Evolutionary conservation across 2,888 invertebrate species (phyloP), one percentile per base, ranked within the genome.

Genomic region (Platycheirus rosarum): DNA sequence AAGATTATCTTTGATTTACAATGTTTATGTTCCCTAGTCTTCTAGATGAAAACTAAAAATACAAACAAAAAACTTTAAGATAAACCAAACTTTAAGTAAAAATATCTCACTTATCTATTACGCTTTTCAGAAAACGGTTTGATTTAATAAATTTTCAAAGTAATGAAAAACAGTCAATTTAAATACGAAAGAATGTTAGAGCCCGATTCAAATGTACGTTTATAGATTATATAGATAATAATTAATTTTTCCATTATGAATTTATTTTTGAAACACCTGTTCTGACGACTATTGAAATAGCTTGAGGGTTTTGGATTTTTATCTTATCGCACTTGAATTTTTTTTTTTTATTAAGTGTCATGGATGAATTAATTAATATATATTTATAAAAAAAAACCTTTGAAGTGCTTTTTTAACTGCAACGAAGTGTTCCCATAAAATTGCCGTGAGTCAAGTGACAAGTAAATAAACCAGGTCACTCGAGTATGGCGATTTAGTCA

Each of bases 111-210:
- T 53, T 7, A 20, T n/a, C 14, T 11, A 13, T 44, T 14, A 26
- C 13, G 16, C 37, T 18, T 18, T 8, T 9, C 11, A 23, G 2
- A 40, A 23, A 2, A 18, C 46, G 46, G 46, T 14, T 46, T 18
- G 2, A 11, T 44, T 46, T n/a, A 11, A 35, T 11, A 14, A 14
- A 35, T 35, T 42, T 32, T 11, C n/a, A 32, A 16, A 14, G 46
- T 44, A 20, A 55, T 55, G 35, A 37, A 20, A 20, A 55, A 55
- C 7, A 35, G 37, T 57, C 14, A 14, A 60, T 16, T 48, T 9
- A 60, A 76, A 37, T 35, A 57, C 18, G 23, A 3, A 23, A 62
- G n/a, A n/a, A 71, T 77, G 70, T 46, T 51, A 51, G 71, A 71
- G 20, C 51, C 44, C 3, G 57, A 71, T 26, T 18, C 26, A 18